phyloP scores from a whole-genome alignment of 2,888 invertebrate genomes.

The Tenthredo livida region DNA sequence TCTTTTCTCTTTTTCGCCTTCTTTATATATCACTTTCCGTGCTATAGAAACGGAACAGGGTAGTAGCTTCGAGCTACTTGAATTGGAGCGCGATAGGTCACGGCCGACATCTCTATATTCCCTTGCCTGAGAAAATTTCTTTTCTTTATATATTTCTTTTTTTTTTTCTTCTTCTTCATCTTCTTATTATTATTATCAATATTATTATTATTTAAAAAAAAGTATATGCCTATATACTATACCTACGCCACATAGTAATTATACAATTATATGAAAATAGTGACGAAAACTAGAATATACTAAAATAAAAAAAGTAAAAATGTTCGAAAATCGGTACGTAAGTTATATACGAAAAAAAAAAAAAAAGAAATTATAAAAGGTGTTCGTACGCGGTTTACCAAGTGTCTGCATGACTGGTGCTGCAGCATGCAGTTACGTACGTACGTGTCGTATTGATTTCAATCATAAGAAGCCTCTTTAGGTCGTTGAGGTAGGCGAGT shows the following conservation, averaged over 20 bases:
- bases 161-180: not conserved
- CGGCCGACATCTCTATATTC: constrained; percentile 6
- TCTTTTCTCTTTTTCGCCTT: not conserved
- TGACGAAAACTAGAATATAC: not conserved
- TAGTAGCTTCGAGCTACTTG: constrained; percentile 20
- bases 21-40: constrained; percentile 5
- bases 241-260: no score
- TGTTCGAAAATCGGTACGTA: no score
- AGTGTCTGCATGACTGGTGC: not conserved
- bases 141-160: not conserved
- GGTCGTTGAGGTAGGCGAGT: not conserved
- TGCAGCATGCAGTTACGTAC: constrained; percentile 60
- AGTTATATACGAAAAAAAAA: not conserved
- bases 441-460: constrained; percentile 72
- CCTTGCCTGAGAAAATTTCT: not conserved
- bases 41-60: constrained; percentile 16
- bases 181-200: not conserved
- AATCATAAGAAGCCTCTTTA: constrained; percentile 73
- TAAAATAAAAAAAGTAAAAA: not conserved
- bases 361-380: not conserved
- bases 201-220: not conserved
- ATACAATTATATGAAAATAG: not conserved
- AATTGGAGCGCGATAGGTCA: constrained; percentile 42
- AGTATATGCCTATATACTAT: no score
- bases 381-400: not conserved